Conservation (phyloP, 2,888 invertebrate species). For the Acronicta leporina region DNA sequence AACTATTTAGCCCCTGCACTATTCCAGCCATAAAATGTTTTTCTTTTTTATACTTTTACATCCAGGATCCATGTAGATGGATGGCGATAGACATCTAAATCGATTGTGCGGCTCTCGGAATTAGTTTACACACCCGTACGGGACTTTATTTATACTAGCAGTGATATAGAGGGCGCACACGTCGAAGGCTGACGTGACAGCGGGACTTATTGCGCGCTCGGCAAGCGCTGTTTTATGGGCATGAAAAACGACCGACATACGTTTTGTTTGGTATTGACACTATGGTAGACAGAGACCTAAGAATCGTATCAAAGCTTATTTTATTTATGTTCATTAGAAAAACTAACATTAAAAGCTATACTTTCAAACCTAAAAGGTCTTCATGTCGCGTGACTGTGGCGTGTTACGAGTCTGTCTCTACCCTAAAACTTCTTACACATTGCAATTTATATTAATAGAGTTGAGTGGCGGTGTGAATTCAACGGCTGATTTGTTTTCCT, state of each 20-base stretch:
- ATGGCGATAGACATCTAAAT: slow-evolving; percentile 37
- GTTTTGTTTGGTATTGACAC: slow-evolving; percentile 17
- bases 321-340: neutral
- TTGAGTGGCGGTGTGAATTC: no score
- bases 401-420: no score
- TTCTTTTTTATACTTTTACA: slow-evolving; percentile 12
- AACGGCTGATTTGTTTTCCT: no score
- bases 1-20: neutral
- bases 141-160: slow-evolving; percentile 45
- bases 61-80: slow-evolving; percentile 22
- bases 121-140: slow-evolving; percentile 41
- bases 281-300: slow-evolving; percentile 12
- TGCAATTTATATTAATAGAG: no score
- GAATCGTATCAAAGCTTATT: slow-evolving; percentile 13
- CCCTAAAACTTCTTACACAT: no score
- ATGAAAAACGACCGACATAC: slow-evolving; percentile 42
- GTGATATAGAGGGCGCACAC: slow-evolving; percentile 41
- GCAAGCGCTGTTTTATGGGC: slow-evolving; percentile 34
- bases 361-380: no score
- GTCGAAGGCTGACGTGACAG: slow-evolving; percentile 41
- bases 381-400: no score
- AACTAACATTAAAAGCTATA: no score
- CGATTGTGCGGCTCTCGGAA: slow-evolving; percentile 47
- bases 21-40: neutral
- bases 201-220: slow-evolving; percentile 45